phyloP scores from a whole-genome alignment of 1,140 invertebrate species.

The Aplysia californica region DNA sequence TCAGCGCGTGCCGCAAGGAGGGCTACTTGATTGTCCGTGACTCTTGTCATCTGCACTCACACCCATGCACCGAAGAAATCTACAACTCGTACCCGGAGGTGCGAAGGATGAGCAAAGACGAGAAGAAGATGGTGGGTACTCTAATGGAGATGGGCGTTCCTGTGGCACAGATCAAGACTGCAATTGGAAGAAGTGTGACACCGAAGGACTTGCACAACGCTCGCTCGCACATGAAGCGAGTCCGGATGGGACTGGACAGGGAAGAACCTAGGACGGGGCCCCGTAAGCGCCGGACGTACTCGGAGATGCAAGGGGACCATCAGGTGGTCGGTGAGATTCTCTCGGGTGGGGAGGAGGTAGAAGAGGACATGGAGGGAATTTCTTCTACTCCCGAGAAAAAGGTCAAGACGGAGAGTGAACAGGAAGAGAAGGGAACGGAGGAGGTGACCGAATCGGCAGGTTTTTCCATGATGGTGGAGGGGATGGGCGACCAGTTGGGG shows the following conservation, averaged over 20 bases:
- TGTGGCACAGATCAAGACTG: slow-evolving; percentile 14
- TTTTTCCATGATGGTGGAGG: neutral
- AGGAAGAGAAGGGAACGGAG: too few relatives aligned
- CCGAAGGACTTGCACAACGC: slow-evolving; percentile 26
- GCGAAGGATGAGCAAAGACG: slow-evolving; percentile 20
- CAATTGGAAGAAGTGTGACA: slow-evolving; percentile 15
- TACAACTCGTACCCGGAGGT: slow-evolving; percentile 25
- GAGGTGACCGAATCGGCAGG: neutral
- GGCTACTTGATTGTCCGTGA: slow-evolving; percentile 24
- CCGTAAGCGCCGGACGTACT: neutral
- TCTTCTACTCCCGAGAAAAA: too few relatives aligned
- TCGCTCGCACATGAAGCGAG: slow-evolving; percentile 13
- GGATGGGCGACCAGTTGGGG: neutral
- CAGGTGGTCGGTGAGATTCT: neutral
- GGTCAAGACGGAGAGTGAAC: neutral
- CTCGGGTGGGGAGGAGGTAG: neutral
- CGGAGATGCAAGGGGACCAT: neutral
- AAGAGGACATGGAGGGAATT: neutral
- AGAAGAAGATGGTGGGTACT: slow-evolving; percentile 18
- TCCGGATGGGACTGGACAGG: slow-evolving; percentile 11
- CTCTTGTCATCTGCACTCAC: slow-evolving; percentile 20
- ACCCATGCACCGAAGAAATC: slow-evolving; percentile 29
- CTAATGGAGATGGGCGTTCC: slow-evolving; percentile 25
- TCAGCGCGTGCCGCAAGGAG: slow-evolving; percentile 25
- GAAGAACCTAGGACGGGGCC: slow-evolving; percentile 1